Base-by-base conservation (phyloP, 1,140 invertebrate species). In the Tetragonula clypearis region DNA sequence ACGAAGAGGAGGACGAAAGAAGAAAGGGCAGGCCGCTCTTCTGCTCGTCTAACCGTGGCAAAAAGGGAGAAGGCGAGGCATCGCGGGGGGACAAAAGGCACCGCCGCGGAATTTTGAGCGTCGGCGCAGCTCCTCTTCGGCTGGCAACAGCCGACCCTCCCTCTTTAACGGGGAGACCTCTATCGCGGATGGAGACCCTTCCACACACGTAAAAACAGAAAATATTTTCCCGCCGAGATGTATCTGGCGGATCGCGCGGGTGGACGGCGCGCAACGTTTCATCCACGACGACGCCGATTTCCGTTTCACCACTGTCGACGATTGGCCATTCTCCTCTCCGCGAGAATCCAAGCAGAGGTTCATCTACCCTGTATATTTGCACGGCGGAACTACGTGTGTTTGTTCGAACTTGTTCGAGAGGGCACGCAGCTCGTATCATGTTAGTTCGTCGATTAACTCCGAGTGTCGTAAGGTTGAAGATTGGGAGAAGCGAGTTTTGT, bases 61-160 rank as follows among this genome's bases (percentile, higher is more conserved):
- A 91, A 90, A 91, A 91, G 85, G 84, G 75, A 90, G 82, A 85
- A 89, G 88, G 82, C 78, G 86, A 90, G 77, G 88, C 87, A 89
- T 89, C 88, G 86, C 92, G 91, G 85, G 93, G 85, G 93, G 91
- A 93, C 93, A 93, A 95, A 95, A 94, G 94, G 90, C 89, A 93
- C 94, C 94, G 94, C 94, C 88, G 86, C 87, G 93, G 94, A 93
- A 94, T 94, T 94, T 95, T 94, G 91, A 94, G 91, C 91, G 91
- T 92, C 94, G 93, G 92, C 91, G 92, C 76, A 35, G 77, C 82
- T 56, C 73, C 82, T 89, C 87, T 87, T 81, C 77, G 75, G 68
- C 49, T 79, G 73, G 58, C 19, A 12, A 49, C 55, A 2, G 19
- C 49, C 35, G 41, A 2, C 62, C 65, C 79, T 19, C 35, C 35